These are phyloP conservation scores for Menidia menidia DNA, from an alignment of 2,797 vertebrate genomes.

Conservation along the genomic window DNA sequence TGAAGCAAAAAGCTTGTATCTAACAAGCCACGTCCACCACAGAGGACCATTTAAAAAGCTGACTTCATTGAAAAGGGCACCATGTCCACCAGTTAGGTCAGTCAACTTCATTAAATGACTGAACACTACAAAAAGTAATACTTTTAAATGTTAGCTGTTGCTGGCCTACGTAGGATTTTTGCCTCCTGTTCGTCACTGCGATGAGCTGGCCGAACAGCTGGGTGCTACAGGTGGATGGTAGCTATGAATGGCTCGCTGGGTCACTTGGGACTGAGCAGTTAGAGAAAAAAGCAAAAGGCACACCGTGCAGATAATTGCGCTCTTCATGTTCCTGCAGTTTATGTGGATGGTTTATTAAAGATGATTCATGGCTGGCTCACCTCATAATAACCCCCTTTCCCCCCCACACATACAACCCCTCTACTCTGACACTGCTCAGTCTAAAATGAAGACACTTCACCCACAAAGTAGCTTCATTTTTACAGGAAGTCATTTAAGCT, in stretches of 20 bases:
- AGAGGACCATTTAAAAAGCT: neutral
- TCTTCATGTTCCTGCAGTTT: neutral
- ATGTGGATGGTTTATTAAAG: constrained; percentile 6
- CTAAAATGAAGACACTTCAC: neutral
- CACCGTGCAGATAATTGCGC: too few species aligned
- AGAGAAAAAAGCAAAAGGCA: too few species aligned
- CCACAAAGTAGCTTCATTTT: constrained; percentile 13
- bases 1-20: too few species aligned
- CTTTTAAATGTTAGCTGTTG: neutral
- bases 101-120: too few species aligned
- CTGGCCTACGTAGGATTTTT: neutral
- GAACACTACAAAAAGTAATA: too few species aligned
- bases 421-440: neutral
- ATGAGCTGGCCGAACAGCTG: constrained; percentile 27
- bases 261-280: constrained; percentile 32
- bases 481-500: constrained; percentile 8
- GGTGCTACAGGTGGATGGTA: constrained; percentile 17
- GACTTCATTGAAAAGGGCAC: neutral
- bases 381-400: neutral
- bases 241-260: constrained; percentile 20
- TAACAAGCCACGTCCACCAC: neutral
- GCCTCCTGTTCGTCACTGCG: neutral
- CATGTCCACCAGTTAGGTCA: neutral
- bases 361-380: constrained; percentile 16
- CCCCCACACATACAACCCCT: neutral